These are phyloP conservation scores for Sylvia atricapilla DNA, from an alignment of 2,113 vertebrate genomes.

Conservation along the genomic window DNA sequence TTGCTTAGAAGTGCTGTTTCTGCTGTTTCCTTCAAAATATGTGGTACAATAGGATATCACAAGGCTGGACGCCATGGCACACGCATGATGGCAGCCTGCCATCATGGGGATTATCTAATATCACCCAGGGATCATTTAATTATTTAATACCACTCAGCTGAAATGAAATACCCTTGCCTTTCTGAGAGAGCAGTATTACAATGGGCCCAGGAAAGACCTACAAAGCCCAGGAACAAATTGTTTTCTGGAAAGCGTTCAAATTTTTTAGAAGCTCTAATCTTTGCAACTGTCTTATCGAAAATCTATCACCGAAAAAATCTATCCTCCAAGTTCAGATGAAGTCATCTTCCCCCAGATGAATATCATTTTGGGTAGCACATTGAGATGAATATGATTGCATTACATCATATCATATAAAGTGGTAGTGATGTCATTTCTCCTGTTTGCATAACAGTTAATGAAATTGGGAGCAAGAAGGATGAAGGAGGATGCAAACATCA, in stretches of 20 bases:
- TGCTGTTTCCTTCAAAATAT: background rate
- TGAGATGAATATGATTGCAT: background rate
- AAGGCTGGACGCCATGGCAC: background rate
- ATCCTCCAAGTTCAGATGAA: background rate
- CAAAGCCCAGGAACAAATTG: background rate
- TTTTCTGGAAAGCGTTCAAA: background rate
- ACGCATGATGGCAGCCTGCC: background rate
- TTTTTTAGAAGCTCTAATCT: background rate
- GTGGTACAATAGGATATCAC: background rate
- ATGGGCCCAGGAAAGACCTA: background rate
- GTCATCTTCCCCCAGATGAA: background rate
- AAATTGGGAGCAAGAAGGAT: background rate
- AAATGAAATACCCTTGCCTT: slow-evolving; percentile 5
- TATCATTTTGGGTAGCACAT: background rate
- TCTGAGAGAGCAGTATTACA: background rate
- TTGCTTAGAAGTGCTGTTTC: background rate
- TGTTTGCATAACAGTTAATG: background rate
- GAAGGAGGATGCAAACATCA: background rate
- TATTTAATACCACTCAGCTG: slow-evolving; percentile 31
- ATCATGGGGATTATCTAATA: slow-evolving; percentile 21
- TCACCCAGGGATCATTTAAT: slow-evolving; percentile 22
- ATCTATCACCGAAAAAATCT: background rate
- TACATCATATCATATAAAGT: background rate
- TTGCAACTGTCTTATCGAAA: background rate
- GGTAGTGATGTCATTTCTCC: background rate